A percentile compares a stretch with the other conserved stretches of the same genome.
Conservation (phyloP, 2,888 invertebrate genomes). For the Criorhina ranunculi region DNA sequence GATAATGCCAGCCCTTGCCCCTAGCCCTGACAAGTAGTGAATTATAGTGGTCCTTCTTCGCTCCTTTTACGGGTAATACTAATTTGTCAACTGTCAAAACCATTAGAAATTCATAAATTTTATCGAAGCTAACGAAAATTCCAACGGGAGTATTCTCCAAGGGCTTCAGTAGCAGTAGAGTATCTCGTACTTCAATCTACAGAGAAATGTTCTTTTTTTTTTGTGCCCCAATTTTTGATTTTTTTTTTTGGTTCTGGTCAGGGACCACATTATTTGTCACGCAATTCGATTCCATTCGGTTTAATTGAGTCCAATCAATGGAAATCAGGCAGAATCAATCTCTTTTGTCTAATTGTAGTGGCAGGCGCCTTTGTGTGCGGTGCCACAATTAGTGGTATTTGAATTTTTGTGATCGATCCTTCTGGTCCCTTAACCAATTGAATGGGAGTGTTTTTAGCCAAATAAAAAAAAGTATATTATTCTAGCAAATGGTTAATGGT, state of each 20-base stretch:
- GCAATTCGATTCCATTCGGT: constrained; percentile 72
- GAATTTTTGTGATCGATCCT: constrained; percentile 55
- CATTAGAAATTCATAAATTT: constrained; percentile 65
- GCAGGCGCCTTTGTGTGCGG: constrained; percentile 48
- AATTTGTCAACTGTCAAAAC: constrained; percentile 73
- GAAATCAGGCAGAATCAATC: constrained; percentile 74
- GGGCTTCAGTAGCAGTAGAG: constrained; percentile 13
- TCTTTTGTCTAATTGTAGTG: constrained; percentile 73
- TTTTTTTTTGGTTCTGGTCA: constrained; percentile 4
- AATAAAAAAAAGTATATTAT: constrained; percentile 32
- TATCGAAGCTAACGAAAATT: constrained; percentile 7
- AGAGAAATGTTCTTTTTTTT: constrained; percentile 13
- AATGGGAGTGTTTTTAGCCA: constrained; percentile 27
- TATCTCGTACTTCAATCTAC: constrained; percentile 49
- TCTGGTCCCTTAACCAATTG: constrained; percentile 9
- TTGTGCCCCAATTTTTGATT: constrained; percentile 41
- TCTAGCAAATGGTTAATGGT: constrained; percentile 49
- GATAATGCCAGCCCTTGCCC: constrained; percentile 35
- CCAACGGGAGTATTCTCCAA: constrained; percentile 6
- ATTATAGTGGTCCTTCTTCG: constrained; percentile 1
- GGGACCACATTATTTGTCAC: constrained; percentile 63
- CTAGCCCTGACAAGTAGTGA: neutral
- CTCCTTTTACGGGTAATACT: constrained; percentile 48
- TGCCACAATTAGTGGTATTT: constrained; percentile 68
- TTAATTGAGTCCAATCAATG: constrained; percentile 76